These are phyloP conservation scores for Grapholita molesta DNA, from an alignment of 1,140 invertebrate species.

Conservation along the genomic window DNA sequence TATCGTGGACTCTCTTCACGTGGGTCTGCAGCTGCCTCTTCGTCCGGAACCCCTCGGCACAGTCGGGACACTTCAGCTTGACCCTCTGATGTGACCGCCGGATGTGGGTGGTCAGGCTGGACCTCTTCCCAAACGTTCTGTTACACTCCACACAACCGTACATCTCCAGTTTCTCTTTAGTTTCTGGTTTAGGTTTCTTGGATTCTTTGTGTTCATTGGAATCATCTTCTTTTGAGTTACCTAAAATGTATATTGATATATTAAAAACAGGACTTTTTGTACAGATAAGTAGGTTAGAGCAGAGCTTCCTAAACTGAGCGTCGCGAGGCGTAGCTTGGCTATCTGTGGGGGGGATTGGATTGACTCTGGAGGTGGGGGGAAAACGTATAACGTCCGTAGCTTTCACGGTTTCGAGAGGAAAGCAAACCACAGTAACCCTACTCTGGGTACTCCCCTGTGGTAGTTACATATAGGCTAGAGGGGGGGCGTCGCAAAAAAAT, in stretches of 20 bases:
- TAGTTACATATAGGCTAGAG: too few relatives aligned
- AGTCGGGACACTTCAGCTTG: not conserved
- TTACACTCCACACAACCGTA: not conserved
- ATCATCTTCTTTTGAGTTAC: not conserved
- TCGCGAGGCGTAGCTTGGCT: too few relatives aligned
- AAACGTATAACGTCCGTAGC: too few relatives aligned
- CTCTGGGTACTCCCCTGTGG: too few relatives aligned
- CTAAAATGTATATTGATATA: not conserved
- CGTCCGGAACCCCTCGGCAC: not conserved
- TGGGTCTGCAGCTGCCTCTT: not conserved
- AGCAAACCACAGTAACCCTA: too few relatives aligned
- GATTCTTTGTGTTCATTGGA: not conserved
- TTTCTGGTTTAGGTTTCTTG: not conserved
- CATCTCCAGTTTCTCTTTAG: not conserved
- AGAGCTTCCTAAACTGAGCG: too few relatives aligned
- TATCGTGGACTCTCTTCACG: not conserved
- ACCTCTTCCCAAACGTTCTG: not conserved
- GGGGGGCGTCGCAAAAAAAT: too few relatives aligned
- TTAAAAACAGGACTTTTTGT: not conserved
- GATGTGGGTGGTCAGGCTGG: not conserved
- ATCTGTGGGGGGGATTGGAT: too few relatives aligned
- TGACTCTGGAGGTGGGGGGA: too few relatives aligned
- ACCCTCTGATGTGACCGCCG: not conserved
- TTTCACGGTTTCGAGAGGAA: too few relatives aligned
- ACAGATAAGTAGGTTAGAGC: too few relatives aligned